A percentile compares a stretch with the other conserved stretches of the same genome.
Evolutionary conservation across 2,888 invertebrate genomes (phyloP).

Genomic region (Platycheirus albimanus): DNA sequence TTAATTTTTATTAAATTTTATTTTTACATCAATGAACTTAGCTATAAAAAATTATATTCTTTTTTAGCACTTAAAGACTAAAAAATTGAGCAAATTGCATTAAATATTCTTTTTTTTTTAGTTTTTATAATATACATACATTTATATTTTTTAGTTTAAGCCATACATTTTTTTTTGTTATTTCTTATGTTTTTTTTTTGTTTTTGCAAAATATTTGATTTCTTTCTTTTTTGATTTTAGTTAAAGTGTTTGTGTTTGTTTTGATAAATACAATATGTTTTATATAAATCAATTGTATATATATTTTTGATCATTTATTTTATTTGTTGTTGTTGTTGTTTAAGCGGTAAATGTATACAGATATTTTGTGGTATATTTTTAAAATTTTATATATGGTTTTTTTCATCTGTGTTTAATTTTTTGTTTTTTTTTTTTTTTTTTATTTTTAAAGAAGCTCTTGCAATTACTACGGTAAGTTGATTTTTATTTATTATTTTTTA

Average conservation of each 20-base stretch:
- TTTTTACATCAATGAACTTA: constrained; percentile 38
- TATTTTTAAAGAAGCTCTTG: constrained; percentile 71
- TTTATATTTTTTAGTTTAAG: constrained; percentile 46
- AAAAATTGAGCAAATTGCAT: constrained; percentile 68
- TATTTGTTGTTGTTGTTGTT: constrained; percentile 18
- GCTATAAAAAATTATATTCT: constrained; percentile 37
- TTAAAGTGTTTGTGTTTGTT: constrained; percentile 27
- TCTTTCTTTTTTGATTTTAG: constrained; percentile 41
- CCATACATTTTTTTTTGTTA: constrained; percentile 33
- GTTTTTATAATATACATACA: constrained; percentile 44
- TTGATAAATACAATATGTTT: constrained; percentile 52
- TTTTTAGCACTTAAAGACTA: constrained; percentile 48
- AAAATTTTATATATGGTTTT: constrained; percentile 37
- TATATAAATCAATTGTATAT: constrained; percentile 63
- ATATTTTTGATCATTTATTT: constrained; percentile 40
- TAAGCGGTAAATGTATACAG: constrained; percentile 71
- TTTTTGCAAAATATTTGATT: constrained; percentile 70
- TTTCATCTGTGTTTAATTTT: constrained; percentile 18
- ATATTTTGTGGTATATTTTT: constrained; percentile 68
- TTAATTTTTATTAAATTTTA: constrained; percentile 36
- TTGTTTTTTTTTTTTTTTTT: no score
- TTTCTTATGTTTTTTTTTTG: constrained; percentile 22
- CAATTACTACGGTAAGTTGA: constrained; percentile 68
- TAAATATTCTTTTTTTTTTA: constrained; percentile 33
- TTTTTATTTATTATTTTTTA: constrained; percentile 48